Evolutionary conservation across 2,888 invertebrate species (phyloP), one percentile per base, ranked within the genome.

Genomic region (Temnothorax rugatulus): DNA sequence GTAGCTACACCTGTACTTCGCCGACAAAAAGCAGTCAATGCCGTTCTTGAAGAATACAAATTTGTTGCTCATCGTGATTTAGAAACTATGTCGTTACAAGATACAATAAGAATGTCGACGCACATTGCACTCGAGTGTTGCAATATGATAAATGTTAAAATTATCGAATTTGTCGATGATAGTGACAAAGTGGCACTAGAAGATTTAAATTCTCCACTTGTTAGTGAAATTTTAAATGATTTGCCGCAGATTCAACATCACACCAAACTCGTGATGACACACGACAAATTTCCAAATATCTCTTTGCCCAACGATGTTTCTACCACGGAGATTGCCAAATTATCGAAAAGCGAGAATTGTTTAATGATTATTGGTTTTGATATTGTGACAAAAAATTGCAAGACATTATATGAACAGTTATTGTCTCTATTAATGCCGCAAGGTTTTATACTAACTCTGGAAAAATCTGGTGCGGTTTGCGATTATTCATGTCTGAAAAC

Each of bases 161-260:
- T 91, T 7, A 41, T 94, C 81, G 93, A 95, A 88, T 44, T 95
- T 87, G 68, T 93, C 90, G 92, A 93, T n/a, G 92, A 91, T 21
- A 84, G 68, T 13, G 90, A 91, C 18, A 82, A 90, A 4, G 79
- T 90, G 5, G 82, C 91, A 1, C 87, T 94, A 4, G 94, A 95
- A 50, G 83, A 94, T 21, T 83, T 95, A 1, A 25, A 4, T 0
- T 95, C 97, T 0, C 96, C 96, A 9, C 87, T 95, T 21, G 95
- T 98, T 15, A 94, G 95, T 15, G 96, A 96, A 5, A 95, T 96
- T 0, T 95, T 97, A 0, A 96, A 96, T 68, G 97, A 97, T 91
- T 94, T 97, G 64, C 97, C 97, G 0, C 93, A 97, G 9, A 95
- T 97, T 1, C 97, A 97, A 90, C 96, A 97, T 0, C 97, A 97